These are phyloP conservation scores for Acanthisitta chloris DNA, from an alignment of 2,113 vertebrate species.

Conservation along the genomic window DNA sequence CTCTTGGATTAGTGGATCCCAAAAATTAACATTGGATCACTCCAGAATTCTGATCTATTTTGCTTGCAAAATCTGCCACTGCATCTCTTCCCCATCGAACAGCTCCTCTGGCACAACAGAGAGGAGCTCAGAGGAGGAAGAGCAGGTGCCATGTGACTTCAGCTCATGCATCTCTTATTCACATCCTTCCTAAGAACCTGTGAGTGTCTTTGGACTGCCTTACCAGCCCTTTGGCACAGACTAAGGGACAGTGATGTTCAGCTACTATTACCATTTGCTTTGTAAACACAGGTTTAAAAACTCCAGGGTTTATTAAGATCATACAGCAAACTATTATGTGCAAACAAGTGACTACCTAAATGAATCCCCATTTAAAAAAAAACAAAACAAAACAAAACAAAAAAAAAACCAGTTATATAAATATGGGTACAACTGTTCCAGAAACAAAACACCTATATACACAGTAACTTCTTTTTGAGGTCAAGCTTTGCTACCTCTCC, in stretches of 20 bases:
- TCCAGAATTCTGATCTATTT: background rate
- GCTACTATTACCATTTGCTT: background rate
- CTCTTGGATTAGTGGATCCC: background rate
- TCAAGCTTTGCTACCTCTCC: background rate
- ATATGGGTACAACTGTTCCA: background rate
- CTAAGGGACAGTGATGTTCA: background rate
- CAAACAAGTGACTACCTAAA: background rate
- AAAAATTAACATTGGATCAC: background rate
- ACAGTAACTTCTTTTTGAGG: background rate
- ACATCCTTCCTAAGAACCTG: background rate
- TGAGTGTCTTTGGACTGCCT: background rate
- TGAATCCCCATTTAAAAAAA: background rate
- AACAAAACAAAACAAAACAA: too few species aligned
- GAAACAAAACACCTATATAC: background rate
- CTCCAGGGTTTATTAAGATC: background rate
- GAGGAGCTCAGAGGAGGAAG: background rate
- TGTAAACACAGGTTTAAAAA: background rate
- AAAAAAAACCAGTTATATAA: background rate
- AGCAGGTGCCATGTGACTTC: background rate
- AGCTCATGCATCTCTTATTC: background rate
- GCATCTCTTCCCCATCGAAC: background rate
- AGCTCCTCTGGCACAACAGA: background rate
- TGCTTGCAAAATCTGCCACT: background rate
- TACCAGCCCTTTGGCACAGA: background rate
- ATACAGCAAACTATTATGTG: background rate